phyloP scores from a whole-genome alignment of 2,888 invertebrate genomes.

The Gisinianus flammeolus region DNA sequence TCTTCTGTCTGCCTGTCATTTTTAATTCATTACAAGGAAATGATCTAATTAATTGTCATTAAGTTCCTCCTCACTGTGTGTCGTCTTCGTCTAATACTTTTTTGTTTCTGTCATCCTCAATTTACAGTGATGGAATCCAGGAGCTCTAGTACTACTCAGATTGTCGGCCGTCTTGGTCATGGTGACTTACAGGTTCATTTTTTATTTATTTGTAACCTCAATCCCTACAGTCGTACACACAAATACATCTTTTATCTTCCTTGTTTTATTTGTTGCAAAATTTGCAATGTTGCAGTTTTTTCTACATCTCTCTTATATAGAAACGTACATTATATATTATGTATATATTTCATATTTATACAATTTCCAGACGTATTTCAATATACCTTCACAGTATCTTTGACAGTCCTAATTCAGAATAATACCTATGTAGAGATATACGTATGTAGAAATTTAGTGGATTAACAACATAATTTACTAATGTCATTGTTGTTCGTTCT shows the following conservation, averaged over 20 bases:
- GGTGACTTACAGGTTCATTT: not conserved
- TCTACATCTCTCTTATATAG: not conserved
- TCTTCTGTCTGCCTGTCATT: not conserved
- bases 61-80: not conserved
- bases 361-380: no score
- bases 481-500: not conserved
- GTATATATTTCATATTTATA: not conserved
- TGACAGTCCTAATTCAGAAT: not conserved
- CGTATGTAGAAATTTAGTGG: not conserved
- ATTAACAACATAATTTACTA: not conserved
- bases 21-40: not conserved
- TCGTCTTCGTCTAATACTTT: not conserved
- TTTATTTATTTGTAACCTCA: constrained; percentile 1
- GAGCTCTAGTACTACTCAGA: not conserved
- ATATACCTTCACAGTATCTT: no score
- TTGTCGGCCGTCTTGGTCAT: not conserved
- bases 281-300: not conserved
- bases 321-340: not conserved
- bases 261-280: not conserved
- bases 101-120: not conserved
- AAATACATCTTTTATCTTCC: not conserved
- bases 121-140: not conserved
- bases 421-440: not conserved
- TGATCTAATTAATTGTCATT: not conserved
- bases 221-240: not conserved